Evolutionary conservation across 2,113 vertebrate species (phyloP), one percentile per base, ranked within the genome.

Genomic region (Zeus faber): DNA sequence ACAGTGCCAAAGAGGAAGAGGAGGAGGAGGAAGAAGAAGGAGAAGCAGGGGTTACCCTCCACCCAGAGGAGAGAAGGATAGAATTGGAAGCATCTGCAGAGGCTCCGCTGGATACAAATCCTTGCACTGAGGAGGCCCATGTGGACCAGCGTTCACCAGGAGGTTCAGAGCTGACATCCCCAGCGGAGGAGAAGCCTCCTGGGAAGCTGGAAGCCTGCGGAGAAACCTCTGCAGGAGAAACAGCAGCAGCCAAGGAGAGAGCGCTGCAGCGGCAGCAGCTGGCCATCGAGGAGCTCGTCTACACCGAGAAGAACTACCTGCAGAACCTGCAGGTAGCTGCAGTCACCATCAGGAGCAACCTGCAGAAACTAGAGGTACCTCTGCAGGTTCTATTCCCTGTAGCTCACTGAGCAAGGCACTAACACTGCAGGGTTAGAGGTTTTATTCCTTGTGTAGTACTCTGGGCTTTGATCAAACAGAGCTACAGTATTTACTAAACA

Each of bases 291-390:
- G 97, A 99, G 69, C 82, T 99, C 45, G 67, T 97, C 10, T 69
- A 87, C 63, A 94, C 94, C 0, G 97, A 99, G 84, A 84, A 73
- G 75, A 92, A 87, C 74, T 99, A 93, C 10, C 81, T 97, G 0
- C 84, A 86, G 43, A 67, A 83, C 67, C 74, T 99, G 13, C 88
- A 87, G 11, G 62, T 96, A 13, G 92, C 92, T 1, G 80, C 88
- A 0, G 87, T 33, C 0, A 89, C 90, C 72, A 93, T 98, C 75
- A 88, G 88, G 43, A 65, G 58, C 27, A 91, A 88, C 67, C 90
- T 99, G 31, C 81, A 82, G 69, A 67, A 88, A 56, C 78, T 89
- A 22, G 80, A 91, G 87, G 89, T 91, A 65, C 0, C 10, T 1
- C 6, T 14, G n/a, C 9, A 6, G n/a, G 4, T 8, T 33, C 31